Base-by-base conservation (phyloP, 1,140 invertebrate species). In the Palaemon carinicauda region DNA sequence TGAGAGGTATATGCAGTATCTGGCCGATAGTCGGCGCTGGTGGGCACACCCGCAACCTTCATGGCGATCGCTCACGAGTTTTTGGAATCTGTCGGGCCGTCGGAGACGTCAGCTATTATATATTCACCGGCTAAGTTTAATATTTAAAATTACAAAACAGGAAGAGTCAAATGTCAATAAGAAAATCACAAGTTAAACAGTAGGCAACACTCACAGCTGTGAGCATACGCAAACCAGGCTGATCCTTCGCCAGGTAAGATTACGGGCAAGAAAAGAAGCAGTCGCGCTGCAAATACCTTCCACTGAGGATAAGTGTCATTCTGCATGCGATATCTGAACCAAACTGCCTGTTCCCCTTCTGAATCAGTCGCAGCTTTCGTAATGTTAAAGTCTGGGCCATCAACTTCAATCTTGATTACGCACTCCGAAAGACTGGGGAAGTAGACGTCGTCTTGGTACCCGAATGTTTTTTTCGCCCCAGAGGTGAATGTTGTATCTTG, bases 401-500 rank as follows among this genome's bases (percentile, higher is more conserved):
- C 27, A 12, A 86, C 24, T 65, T 79, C 77, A 15, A 86, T 17
- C 27, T 41, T 79, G 10, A 86, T n/a, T 12, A 50, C 69, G 24
- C 41, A 80, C 1, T 80, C 77, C 10, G 53, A 21, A 15, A 86
- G 17, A 31, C 75, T 86, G 9, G 60, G 83, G 69, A 86, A 73
- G 65, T 53, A 52, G 0, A 86, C 77, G 24, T 86, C 83, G 27
- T 86, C 83, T 24, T 56, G 83, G 56, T 86, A 86, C 54, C 41
- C 73, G 41, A 86, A 86, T n/a, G 33, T n/a, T 41, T 19, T 52
- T 50, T 50, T 71, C 77, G n/a, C 65, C 83, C 83, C 83, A 86
- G 10, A 80, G 77, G 77, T 86, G 41, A 17, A 71, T 60, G 50
- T 41, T 50, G 17, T 79, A 33, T 33, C 80, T 86, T 12, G 24